phyloP scores from a whole-genome alignment of 2,113 vertebrate genomes.

The Saimiri boliviensis region DNA sequence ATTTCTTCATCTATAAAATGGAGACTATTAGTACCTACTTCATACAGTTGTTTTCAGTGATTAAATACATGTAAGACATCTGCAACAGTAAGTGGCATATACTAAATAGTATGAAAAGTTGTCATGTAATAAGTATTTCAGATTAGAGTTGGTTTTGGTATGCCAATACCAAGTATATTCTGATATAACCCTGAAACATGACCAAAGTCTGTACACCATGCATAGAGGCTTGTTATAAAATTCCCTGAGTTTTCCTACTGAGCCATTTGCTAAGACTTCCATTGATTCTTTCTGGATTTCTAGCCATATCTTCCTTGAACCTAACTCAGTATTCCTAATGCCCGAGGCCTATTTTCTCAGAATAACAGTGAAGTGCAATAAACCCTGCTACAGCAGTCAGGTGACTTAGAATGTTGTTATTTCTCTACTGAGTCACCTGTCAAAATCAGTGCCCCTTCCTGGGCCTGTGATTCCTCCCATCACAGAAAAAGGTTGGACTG shows the following conservation, averaged over 20 bases:
- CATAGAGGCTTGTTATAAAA: not conserved
- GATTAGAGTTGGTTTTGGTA: not conserved
- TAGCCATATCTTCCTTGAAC: not conserved
- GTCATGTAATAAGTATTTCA: not conserved
- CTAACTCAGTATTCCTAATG: not conserved
- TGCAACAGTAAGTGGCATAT: not conserved
- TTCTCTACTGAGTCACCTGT: not conserved
- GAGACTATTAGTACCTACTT: not conserved
- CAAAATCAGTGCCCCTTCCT: not conserved
- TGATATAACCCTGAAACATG: slow-evolving; percentile 1
- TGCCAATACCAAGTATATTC: not conserved
- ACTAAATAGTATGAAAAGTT: not conserved
- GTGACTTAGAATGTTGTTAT: not conserved
- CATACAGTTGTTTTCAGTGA: not conserved
- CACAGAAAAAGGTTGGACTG: not conserved
- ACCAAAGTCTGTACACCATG: not conserved
- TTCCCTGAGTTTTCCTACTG: not conserved
- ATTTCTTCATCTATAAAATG: slow-evolving; percentile 41
- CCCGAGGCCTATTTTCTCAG: not conserved
- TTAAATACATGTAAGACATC: not conserved
- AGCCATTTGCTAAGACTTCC: not conserved
- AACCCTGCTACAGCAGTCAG: not conserved
- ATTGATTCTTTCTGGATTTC: not conserved
- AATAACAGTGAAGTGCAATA: not conserved
- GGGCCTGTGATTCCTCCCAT: not conserved